phyloP scores from a whole-genome alignment of 2,797 vertebrate genomes.

The Anabas testudineus region DNA sequence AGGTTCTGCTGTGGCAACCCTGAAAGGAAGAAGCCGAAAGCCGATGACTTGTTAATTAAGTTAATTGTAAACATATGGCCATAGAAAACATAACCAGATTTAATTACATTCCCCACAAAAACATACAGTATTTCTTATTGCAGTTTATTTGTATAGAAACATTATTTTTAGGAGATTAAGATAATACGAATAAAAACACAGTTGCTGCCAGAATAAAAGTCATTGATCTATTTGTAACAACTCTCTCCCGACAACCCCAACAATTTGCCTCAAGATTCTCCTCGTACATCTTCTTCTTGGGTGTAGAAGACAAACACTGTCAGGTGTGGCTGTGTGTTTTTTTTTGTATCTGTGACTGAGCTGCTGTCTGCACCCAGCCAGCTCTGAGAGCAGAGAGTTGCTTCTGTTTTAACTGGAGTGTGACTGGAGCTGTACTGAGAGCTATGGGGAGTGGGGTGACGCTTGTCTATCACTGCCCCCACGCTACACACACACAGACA shows the following conservation, averaged over 20 bases:
- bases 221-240: not conserved
- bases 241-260: not conserved
- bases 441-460: conserved; percentile 31
- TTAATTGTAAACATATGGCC: too few relatives aligned
- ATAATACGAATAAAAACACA: too few relatives aligned
- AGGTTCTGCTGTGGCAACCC: too few relatives aligned
- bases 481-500: conserved; percentile 35
- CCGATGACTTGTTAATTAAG: too few relatives aligned
- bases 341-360: conserved; percentile 35
- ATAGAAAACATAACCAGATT: too few relatives aligned
- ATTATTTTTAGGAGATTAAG: too few relatives aligned
- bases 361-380: conserved; percentile 56
- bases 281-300: conserved; percentile 17
- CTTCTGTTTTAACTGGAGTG: conserved; percentile 75
- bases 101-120: too few relatives aligned
- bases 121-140: too few relatives aligned
- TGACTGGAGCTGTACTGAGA: conserved; percentile 73
- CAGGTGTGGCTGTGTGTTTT: conserved; percentile 20
- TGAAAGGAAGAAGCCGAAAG: too few relatives aligned
- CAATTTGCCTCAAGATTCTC: conserved; percentile 1
- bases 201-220: too few relatives aligned
- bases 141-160: too few relatives aligned
- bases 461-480: conserved; percentile 34
- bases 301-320: conserved; percentile 45
- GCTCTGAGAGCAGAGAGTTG: conserved; percentile 44